Base-by-base conservation (phyloP, 2,113 vertebrate genomes). In the Stigmatopora nigra region DNA sequence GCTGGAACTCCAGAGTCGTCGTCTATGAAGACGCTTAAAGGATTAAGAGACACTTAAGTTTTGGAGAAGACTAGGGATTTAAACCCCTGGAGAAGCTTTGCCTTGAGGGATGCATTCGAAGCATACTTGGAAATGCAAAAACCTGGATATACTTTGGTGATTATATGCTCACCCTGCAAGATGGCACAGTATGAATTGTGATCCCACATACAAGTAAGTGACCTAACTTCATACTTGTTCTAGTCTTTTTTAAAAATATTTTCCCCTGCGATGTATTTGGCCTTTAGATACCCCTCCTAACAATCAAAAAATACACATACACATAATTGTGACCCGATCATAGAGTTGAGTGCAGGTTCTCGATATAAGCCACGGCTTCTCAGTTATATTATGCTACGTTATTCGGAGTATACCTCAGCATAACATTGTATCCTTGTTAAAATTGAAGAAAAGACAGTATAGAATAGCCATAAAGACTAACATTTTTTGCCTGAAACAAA, bases 31-130 rank as follows among this genome's bases (percentile, higher is more conserved):
- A 68, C 4, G 69, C 66, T 77, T 79, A 77, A 63, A 70, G 85
- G 87, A 87, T 87, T 84, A 84, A 72, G 65, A 74, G 56, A 67
- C 78, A 59, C 53, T 68, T 80, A 72, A 64, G 71, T 73, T 76
- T 78, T 14, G 78, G 76, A 82, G 70, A 65, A 82, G 78, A 72
- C 76, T 72, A 78, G 68, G 85, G 88, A 88, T 81, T 87, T 78
- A 79, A 77, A 85, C 77, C 67, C 68, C 71, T 79, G 65, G 72
- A 71, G 62, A 72, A 78, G 68, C 73, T 69, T 62, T 69, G 57
- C 81, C 75, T 57, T 51, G 78, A 59, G 46, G 79, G 76, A 77
- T 75, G 72, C 53, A 2, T 81, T 80, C 77, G 38, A 75, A 68
- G 68, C 77, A 78, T 73, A 72, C 76, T 77, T 80, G 83, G 79